Base-by-base conservation (phyloP, 1,140 invertebrate species). In the Drosophila navojoa region DNA sequence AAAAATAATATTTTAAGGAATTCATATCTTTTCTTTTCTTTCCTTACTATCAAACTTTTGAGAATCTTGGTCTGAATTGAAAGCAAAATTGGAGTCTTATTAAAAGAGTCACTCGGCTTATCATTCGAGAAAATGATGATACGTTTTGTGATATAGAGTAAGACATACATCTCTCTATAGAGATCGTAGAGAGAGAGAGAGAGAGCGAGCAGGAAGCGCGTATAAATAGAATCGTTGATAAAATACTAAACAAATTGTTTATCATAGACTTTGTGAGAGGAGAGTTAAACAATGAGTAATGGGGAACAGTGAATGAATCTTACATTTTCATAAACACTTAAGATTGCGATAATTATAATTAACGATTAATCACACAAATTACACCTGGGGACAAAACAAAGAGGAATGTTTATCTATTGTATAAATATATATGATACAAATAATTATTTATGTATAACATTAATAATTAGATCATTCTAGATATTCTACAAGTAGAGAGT, bases 191-290 rank as follows among this genome's bases (percentile, higher is more conserved):
- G 11, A 22, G 29, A 55, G 10, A 16, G n/a, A 52, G 13, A 40
- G 11, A 22, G 29, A 55, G 10, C 32, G n/a, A 5, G 10, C 11
- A 42, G 19, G 19, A 57, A 57, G 11, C 3, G 19, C 11, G 2
- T 47, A 47, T 32, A 68, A 60, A 40, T 44, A 60, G 16, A 45
- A 44, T n/a, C 35, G 38, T 70, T 53, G 45, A 42, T 50, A 50
- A 32, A 50, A 45, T 6, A 7, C 11, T 38, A 27, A 25, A 53
- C 13, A 53, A 53, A 40, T 67, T 15, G 13, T 27, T 69, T 44
- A 29, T 57, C 9, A 7, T 10, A 9, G 10, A 13, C 25, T n/a
- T n/a, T 22, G 49, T 19, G 10, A 7, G 32, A 32, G 10, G 32
- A 32, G 5, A 45, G 13, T 35, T 35, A 71, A 27, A 35, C 66